A percentile compares a stretch with the other conserved stretches of the same genome.
Evolutionary conservation across 2,888 invertebrate genomes (phyloP).

Genomic region (Pyrochroa serraticornis): DNA sequence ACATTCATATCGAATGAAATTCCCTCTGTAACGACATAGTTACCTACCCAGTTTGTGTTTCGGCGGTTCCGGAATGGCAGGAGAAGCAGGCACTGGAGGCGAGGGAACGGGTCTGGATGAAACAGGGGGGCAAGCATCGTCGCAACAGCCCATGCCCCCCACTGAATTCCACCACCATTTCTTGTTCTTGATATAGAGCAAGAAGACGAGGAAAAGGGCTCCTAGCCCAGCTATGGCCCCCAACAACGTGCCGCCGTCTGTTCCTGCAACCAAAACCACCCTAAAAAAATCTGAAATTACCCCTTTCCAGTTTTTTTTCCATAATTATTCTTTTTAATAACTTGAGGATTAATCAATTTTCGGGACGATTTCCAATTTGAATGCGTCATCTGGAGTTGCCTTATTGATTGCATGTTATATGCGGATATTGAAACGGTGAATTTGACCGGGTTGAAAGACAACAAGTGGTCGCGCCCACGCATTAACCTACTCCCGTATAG

Average conservation of each 20-base stretch:
- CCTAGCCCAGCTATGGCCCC: conserved; percentile 87
- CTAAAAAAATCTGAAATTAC: neutral
- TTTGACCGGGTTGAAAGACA: too few species aligned
- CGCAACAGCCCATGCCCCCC: conserved; percentile 68
- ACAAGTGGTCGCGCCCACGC: too few species aligned
- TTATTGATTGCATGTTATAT: neutral
- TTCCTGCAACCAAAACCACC: conserved; percentile 56
- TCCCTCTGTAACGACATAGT: neutral
- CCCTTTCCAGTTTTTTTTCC: neutral
- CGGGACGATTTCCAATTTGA: neutral
- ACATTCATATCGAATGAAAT: neutral
- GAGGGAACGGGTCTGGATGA: conserved; percentile 56
- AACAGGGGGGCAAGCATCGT: conserved; percentile 60
- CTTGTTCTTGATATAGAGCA: conserved; percentile 85
- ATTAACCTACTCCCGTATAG: too few species aligned
- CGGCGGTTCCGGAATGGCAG: conserved; percentile 48
- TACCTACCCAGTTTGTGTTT: conserved; percentile 54
- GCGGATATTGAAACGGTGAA: neutral
- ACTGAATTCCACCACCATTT: conserved; percentile 74
- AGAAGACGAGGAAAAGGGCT: conserved; percentile 79
- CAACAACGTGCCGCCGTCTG: conserved; percentile 83
- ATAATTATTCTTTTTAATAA: neutral
- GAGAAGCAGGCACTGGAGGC: conserved; percentile 52
- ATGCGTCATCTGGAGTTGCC: too few species aligned
- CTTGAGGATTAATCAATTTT: neutral